Base-by-base conservation (phyloP, 2,113 vertebrate species). In the Toxostoma redivivum region DNA sequence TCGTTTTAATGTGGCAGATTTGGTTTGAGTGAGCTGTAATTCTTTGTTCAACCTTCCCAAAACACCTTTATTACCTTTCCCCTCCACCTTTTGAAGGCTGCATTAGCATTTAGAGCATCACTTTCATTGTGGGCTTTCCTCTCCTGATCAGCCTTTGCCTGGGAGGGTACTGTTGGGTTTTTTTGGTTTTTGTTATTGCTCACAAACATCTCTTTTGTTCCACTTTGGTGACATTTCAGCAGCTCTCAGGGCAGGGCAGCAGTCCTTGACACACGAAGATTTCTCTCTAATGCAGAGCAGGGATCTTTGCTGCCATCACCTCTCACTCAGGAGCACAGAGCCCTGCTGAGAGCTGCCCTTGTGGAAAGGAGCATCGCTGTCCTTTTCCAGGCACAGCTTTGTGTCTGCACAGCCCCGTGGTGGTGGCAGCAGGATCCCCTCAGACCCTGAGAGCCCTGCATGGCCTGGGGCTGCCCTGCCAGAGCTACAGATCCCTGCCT, bases 341-440 rank as follows among this genome's bases (percentile, higher is more conserved):
- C 33, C 4, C 79, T 67, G 53, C 33, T 45, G 23, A 25, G 86
- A 57, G 70, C 74, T 74, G 67, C 9, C 4, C 21, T 23, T 24
- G 33, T 2, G 40, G 30, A 30, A 61, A 70, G 76, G 2, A 19
- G 73, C 3, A n/a, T 3, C 50, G 24, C 20, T 11, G 56, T 7
- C 2, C 24, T 3, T 0, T 2, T 27, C 1, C 2, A 4, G 2
- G 28, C 22, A 4, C 54, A 6, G 22, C 7, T 53, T 4, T 11
- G 25, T 31, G 35, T 18, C 51, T 54, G 53, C 3, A 5, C 31
- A 17, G 53, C 18, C 30, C 11, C 21, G n/a, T 1, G 25, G 7
- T 7, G 44, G 30, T n/a, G 79, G 6, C 44, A 58, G 54, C 65
- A 50, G 54, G 28, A 54, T 15, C 14, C 42, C 42, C 42, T 44